Percentiles rank a stretch among this genome's conserved stretches.
Conservation (phyloP, 1,140 invertebrate genomes). For the Hermetia illucens region DNA sequence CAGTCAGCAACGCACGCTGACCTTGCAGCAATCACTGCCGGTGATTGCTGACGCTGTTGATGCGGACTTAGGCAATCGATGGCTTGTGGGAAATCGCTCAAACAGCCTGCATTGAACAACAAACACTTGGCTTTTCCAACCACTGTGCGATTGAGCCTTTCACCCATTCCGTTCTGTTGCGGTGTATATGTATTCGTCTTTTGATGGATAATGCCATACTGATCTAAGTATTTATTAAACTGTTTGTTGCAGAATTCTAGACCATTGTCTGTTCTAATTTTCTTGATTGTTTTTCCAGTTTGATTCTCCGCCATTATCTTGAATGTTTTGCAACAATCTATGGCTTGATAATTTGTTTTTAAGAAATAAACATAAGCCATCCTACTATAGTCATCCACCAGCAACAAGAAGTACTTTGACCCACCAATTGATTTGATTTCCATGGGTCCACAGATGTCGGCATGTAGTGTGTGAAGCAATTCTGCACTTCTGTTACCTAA, state of each 20-base stretch:
- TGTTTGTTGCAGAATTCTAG: constrained; percentile 21
- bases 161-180: constrained; percentile 30
- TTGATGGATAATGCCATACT: constrained; percentile 23
- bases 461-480: no score
- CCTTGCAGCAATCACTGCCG: no score
- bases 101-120: constrained; percentile 11
- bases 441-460: constrained; percentile 33
- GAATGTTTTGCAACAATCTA: background rate
- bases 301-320: constrained; percentile 11
- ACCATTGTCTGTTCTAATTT: constrained; percentile 26
- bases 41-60: no score
- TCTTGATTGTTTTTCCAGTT: constrained; percentile 20
- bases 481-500: no score
- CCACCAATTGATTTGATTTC: constrained; percentile 19
- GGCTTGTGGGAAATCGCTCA: no score
- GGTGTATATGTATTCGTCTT: constrained; percentile 25
- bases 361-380: constrained; percentile 27
- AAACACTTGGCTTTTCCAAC: constrained; percentile 14
- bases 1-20: no score
- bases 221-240: constrained; percentile 12
- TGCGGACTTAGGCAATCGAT: no score
- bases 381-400: constrained; percentile 31
- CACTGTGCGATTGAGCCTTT: constrained; percentile 15
- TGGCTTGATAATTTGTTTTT: constrained; percentile 11
- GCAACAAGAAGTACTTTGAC: constrained; percentile 19